Base-by-base conservation (phyloP, 2,797 vertebrate genomes). In the Carapus acus region DNA sequence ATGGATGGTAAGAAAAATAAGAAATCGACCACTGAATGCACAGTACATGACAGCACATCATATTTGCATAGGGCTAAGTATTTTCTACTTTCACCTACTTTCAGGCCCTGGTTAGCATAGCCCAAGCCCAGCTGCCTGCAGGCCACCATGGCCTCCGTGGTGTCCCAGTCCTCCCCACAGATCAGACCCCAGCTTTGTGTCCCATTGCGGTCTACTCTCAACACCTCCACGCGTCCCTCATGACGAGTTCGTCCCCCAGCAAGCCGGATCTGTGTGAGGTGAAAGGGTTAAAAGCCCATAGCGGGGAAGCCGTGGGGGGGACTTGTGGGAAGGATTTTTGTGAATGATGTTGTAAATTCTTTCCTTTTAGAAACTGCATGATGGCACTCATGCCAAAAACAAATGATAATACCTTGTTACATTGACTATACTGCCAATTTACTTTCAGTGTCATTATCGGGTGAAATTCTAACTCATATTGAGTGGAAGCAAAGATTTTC, bases 41-140 rank as follows among this genome's bases (percentile, higher is more conserved):
- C 1, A 16, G 43, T 29, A 23, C 1, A 14, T 67, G 69, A 69
- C 70, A 69, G 69, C 51, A 60, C 22, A 51, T 72, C 50, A 65
- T 31, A 69, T 67, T 56, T 63, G 5, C 64, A 79, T 62, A 54
- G 69, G 70, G 59, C 17, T 40, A 15, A 34, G 43, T 7, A 20
- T 16, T 27, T 23, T 15, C 24, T 7, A 17, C 41, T 54, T 29
- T 69, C 51, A 91, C 94, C 88, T 91, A 98, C 95, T 93, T 96
- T 87, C 62, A 96, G 78, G 69, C 90, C 92, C 16, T 94, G 93
- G 88, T 91, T 97, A 84, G 92, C 90, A 43, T 92, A 97, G 86
- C 94, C 94, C 69, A 97, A 83, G 63, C 93, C 93, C 62, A 99
- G 85, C 83, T 98, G 96, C 82, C 93, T 91, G 82, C 95, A 99